Evolutionary conservation across 37 sponge, comb jelly and placozoan species (phyloP).

Genomic region (Halichondria panicea): DNA sequence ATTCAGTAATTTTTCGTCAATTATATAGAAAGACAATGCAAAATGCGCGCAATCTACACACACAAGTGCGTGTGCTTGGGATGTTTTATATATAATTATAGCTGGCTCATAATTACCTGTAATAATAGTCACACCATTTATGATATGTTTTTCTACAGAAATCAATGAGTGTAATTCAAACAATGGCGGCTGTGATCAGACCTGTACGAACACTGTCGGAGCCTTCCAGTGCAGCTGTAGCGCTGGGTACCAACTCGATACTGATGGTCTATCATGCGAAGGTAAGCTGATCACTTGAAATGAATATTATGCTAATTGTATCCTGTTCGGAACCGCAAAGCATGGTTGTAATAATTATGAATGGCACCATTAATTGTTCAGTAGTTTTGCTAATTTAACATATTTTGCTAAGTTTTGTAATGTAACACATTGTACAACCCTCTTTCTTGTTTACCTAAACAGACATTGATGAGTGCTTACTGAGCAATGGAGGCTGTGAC

Average conservation of each 20-base stretch:
- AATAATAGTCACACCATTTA: background rate
- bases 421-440: no score
- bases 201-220: conserved; percentile 21
- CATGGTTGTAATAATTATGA: background rate
- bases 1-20: no score
- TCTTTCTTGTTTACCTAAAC: background rate
- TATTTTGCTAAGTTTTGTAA: background rate
- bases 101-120: background rate
- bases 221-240: conserved; percentile 23
- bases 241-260: conserved; percentile 8
- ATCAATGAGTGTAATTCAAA: conserved; percentile 33
- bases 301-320: background rate
- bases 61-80: no score
- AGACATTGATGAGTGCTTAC: conserved; percentile 47
- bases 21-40: no score
- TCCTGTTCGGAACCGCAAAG: background rate
- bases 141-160: background rate
- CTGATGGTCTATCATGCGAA: conserved; percentile 5
- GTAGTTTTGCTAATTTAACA: background rate
- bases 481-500: conserved; percentile 29
- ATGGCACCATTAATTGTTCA: background rate
- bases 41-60: no score
- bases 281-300: conserved; percentile 2
- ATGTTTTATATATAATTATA: no score
- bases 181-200: conserved; percentile 19